phyloP scores from a whole-genome alignment of 1,140 invertebrate genomes.

The Lepidurus apus region DNA sequence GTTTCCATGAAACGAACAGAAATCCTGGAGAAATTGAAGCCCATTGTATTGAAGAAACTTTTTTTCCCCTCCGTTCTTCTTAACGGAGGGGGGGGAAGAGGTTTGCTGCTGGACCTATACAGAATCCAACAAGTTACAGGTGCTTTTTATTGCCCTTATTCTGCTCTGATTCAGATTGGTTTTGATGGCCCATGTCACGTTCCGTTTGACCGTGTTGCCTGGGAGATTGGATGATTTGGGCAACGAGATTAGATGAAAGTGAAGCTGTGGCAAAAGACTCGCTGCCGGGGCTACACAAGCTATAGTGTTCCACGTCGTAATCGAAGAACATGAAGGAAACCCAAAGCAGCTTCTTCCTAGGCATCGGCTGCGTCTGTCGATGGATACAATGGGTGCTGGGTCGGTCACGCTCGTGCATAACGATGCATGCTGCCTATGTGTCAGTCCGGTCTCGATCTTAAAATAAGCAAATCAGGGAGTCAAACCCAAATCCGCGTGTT shows the following conservation, averaged over 20 bases:
- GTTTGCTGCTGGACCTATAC: not conserved
- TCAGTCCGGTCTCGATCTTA: too few species aligned
- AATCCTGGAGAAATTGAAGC: too few species aligned
- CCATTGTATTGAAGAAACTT: not conserved
- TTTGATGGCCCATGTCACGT: conserved; percentile 17
- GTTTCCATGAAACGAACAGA: too few species aligned
- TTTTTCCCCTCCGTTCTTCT: not conserved
- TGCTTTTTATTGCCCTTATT: not conserved
- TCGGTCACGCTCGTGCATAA: too few species aligned
- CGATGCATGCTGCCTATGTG: too few species aligned
- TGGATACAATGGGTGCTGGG: too few species aligned
- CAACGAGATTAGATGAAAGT: not conserved
- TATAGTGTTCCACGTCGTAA: too few species aligned
- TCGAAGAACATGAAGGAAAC: not conserved
- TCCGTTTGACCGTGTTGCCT: conserved; percentile 1
- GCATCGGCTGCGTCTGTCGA: too few species aligned
- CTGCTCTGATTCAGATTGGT: not conserved
- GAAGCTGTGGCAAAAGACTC: not conserved
- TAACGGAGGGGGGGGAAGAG: not conserved
- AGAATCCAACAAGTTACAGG: not conserved
- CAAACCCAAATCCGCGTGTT: too few species aligned
- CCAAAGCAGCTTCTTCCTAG: not conserved
- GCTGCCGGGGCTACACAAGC: not conserved
- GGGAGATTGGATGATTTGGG: not conserved
- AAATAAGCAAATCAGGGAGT: too few species aligned